These are phyloP conservation scores for Falco concolor DNA, from an alignment of 2,797 vertebrate species.

Conservation along the genomic window DNA sequence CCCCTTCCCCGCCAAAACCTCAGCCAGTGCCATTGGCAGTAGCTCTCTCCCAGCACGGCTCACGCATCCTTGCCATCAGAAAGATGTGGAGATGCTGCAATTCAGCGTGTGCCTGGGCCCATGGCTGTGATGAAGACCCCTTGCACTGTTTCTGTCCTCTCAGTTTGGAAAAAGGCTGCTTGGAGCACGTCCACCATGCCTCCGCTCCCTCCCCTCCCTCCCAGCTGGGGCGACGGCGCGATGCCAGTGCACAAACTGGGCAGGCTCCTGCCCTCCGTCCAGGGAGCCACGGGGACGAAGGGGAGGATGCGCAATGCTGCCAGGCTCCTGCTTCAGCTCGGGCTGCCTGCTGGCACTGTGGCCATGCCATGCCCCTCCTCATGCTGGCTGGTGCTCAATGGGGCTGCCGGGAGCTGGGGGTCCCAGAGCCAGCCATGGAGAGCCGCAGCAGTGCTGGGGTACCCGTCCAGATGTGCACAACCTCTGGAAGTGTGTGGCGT, in stretches of 20 bases:
- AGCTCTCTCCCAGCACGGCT: neutral
- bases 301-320: too few relatives aligned
- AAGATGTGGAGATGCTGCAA: rapidly evolving
- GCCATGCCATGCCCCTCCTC: neutral
- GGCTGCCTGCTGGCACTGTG: too few relatives aligned
- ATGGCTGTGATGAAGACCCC: rapidly evolving
- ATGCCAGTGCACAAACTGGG: too few relatives aligned
- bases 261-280: neutral
- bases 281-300: neutral
- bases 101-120: rapidly evolving
- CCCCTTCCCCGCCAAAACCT: neutral
- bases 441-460: rapidly evolving
- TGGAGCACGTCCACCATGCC: neutral
- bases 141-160: rapidly evolving
- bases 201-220: neutral
- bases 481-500: rapidly evolving
- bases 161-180: neutral
- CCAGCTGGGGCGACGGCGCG: neutral
- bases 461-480: neutral
- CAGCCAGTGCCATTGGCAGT: rapidly evolving
- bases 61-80: neutral
- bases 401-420: neutral
- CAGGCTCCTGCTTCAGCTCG: too few relatives aligned
- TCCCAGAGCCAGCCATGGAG: neutral
- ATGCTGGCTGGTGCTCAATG: too few relatives aligned